phyloP scores from a whole-genome alignment of 2,797 vertebrate species.

The Sebastes hubbsi region DNA sequence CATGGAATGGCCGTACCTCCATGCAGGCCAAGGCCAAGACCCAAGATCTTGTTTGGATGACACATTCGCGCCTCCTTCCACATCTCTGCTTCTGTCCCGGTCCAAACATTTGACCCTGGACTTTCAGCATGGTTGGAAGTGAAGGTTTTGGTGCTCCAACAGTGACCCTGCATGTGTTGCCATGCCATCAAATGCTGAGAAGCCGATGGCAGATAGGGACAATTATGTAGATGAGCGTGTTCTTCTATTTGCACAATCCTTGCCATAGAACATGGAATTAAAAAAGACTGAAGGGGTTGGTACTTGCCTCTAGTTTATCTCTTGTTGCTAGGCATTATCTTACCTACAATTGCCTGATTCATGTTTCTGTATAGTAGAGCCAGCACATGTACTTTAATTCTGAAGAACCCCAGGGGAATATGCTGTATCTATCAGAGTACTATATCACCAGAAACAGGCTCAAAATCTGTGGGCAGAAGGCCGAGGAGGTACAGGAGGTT shows the following conservation, averaged over 20 bases:
- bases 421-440: not conserved
- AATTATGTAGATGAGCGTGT: not conserved
- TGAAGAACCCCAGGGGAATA: not conserved
- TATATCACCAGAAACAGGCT: not conserved
- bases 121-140: not conserved
- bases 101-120: not conserved
- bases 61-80: not conserved
- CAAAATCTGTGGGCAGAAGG: not conserved
- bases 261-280: not conserved
- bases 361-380: not conserved
- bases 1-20: not conserved
- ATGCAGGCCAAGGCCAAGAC: not conserved
- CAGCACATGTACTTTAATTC: not conserved
- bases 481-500: not conserved
- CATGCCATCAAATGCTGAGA: slow-evolving; percentile 1
- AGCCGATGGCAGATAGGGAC: not conserved
- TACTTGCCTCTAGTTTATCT: not conserved
- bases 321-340: not conserved
- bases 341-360: not conserved
- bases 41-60: not conserved
- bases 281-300: not conserved
- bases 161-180: not conserved
- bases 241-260: not conserved
- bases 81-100: not conserved
- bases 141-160: not conserved